Evolutionary conservation across 2,113 vertebrate genomes (phyloP).

Genomic region (Semnornis frantzii): DNA sequence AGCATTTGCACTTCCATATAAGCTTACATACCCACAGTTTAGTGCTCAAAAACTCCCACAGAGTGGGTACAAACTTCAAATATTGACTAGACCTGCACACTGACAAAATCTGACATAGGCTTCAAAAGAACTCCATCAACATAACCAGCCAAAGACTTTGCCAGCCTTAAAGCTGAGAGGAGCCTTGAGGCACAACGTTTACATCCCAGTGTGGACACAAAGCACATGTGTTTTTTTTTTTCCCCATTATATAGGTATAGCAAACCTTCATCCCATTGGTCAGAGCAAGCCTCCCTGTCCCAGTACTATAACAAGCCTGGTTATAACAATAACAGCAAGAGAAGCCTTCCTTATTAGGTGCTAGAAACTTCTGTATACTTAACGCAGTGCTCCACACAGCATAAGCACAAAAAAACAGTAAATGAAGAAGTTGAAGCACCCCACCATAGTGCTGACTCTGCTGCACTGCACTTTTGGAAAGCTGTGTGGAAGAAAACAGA

Average conservation of each 20-base stretch:
- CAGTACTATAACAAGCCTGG: constrained; percentile 45
- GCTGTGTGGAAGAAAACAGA: not conserved
- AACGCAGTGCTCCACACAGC: constrained; percentile 14
- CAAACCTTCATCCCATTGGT: not conserved
- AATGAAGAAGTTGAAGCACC: constrained; percentile 26
- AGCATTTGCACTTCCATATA: constrained; percentile 54
- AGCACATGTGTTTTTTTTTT: constrained; percentile 17
- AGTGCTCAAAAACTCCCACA: constrained; percentile 49
- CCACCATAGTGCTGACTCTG: not conserved
- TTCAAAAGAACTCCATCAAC: constrained; percentile 14
- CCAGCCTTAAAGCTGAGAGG: constrained; percentile 8
- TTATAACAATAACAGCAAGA: constrained; percentile 65
- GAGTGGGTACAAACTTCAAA: constrained; percentile 45
- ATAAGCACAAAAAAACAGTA: constrained; percentile 43
- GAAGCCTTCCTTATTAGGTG: constrained; percentile 63
- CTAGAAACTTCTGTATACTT: constrained; percentile 57
- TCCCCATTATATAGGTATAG: constrained; percentile 6
- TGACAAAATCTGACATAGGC: constrained; percentile 26
- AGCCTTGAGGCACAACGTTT: constrained; percentile 25
- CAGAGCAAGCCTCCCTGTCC: constrained; percentile 19
- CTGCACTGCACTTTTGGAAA: not conserved
- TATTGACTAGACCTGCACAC: constrained; percentile 59
- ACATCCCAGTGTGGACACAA: constrained; percentile 7
- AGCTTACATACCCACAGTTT: constrained; percentile 43
- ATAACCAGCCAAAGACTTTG: constrained; percentile 28